phyloP scores from a whole-genome alignment of 2,888 invertebrate genomes.

The Eristalinus aeneus region DNA sequence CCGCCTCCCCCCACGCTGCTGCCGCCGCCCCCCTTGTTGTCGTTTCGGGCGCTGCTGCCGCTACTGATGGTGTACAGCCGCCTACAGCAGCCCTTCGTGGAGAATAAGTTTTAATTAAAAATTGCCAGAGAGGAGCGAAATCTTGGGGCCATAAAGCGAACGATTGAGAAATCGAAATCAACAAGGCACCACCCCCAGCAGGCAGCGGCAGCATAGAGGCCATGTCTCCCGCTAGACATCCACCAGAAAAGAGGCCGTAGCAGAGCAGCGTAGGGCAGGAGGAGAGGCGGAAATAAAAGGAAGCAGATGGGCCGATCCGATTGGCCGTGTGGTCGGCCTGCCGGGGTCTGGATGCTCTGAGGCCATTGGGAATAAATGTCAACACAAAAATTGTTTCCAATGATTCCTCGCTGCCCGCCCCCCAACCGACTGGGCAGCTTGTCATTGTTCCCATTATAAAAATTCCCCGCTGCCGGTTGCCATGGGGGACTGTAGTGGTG shows the following conservation, averaged over 20 bases:
- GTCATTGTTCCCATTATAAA: slow-evolving; percentile 50
- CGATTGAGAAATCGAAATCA: slow-evolving; percentile 57
- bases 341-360: slow-evolving; percentile 25
- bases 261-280: neutral
- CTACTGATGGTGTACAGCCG: neutral
- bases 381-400: slow-evolving; percentile 70
- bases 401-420: slow-evolving; percentile 49
- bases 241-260: neutral
- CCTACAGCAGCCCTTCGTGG: slow-evolving; percentile 5
- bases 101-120: slow-evolving; percentile 70
- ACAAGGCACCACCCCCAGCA: slow-evolving; percentile 29
- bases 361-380: slow-evolving; percentile 68
- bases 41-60: neutral
- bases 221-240: neutral
- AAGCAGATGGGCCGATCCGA: slow-evolving; percentile 62
- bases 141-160: slow-evolving; percentile 3
- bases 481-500: neutral
- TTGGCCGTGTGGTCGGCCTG: slow-evolving; percentile 56
- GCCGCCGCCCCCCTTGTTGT: no score
- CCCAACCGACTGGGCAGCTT: neutral
- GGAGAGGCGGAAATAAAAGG: slow-evolving; percentile 35
- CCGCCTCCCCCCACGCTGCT: neutral
- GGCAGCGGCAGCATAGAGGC: neutral
- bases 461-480: neutral
- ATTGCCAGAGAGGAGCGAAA: slow-evolving; percentile 55